A percentile compares a stretch with the other conserved stretches of the same genome.
Conservation (phyloP, 2,113 vertebrate species). For the Nycticryphes semicollaris region DNA sequence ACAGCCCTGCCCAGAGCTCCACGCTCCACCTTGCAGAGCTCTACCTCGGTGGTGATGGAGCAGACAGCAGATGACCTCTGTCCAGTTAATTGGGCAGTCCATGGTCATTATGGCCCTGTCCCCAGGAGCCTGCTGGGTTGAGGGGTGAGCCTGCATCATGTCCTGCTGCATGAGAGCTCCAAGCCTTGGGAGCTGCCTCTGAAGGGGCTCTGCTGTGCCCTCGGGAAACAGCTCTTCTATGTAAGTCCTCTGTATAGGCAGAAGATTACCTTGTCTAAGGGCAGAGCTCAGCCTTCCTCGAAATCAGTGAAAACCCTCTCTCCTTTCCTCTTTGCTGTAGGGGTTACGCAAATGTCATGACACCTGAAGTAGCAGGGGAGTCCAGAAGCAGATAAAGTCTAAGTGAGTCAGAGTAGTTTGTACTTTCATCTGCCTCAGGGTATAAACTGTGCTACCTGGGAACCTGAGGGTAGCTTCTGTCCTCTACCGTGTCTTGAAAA, state of each 20-base stretch:
- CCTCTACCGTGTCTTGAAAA: neutral
- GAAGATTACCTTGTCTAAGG: neutral
- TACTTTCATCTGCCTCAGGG: neutral
- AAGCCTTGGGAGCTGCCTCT: neutral
- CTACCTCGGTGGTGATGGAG: neutral
- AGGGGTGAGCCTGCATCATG: neutral
- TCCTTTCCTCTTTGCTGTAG: neutral
- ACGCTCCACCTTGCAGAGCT: slow-evolving; percentile 49
- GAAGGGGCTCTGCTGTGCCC: neutral
- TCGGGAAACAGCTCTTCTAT: neutral
- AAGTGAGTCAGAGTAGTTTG: neutral
- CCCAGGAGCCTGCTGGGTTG: neutral
- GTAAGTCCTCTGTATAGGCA: neutral
- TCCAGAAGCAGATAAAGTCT: neutral
- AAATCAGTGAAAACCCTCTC: neutral
- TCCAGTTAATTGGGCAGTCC: neutral
- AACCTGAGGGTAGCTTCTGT: neutral
- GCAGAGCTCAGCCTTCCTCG: neutral
- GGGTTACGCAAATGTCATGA: neutral
- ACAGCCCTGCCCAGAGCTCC: slow-evolving; percentile 13
- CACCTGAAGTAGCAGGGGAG: neutral
- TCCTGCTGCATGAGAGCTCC: neutral
- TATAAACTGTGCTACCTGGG: neutral
- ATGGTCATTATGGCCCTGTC: neutral
- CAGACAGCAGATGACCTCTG: neutral